Evolutionary conservation across 2,888 invertebrate species (phyloP).

Genomic region (Megalurothrips usitatus): DNA sequence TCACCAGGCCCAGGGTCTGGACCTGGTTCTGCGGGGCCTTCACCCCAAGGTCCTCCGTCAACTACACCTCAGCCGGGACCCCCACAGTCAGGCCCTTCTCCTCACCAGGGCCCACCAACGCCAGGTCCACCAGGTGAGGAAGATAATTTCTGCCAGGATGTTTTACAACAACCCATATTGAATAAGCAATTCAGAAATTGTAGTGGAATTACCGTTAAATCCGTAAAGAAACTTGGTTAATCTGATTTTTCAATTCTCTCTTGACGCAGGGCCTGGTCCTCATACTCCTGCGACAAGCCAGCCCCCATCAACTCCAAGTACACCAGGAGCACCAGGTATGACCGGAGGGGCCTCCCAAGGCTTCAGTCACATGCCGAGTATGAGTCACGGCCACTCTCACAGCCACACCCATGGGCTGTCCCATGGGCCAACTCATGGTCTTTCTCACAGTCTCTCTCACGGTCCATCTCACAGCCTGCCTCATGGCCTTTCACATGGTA

Average conservation of each 20-base stretch:
- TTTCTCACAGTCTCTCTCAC: background rate
- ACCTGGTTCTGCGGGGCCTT: background rate
- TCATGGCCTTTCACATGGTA: background rate
- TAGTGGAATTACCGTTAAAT: background rate
- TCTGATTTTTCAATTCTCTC: background rate
- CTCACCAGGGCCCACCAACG: background rate
- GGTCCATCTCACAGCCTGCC: slow-evolving; percentile 3
- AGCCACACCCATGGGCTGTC: background rate
- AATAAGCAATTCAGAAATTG: too few species aligned
- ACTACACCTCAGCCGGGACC: background rate
- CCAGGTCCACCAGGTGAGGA: background rate
- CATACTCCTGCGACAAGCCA: slow-evolving; percentile 11
- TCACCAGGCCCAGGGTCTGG: background rate
- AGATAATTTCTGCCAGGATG: too few species aligned
- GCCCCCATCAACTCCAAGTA: slow-evolving; percentile 6
- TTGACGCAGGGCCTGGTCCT: background rate
- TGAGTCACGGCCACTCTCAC: slow-evolving; percentile 5
- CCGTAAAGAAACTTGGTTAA: background rate
- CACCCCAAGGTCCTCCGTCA: background rate
- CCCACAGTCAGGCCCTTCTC: background rate
- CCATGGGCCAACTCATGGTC: background rate
- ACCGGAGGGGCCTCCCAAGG: slow-evolving; percentile 1
- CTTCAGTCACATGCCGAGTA: slow-evolving; percentile 9
- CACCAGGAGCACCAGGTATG: slow-evolving; percentile 21
- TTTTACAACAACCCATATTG: too few species aligned